Percentiles rank a stretch among this genome's conserved stretches.
phyloP scores from a whole-genome alignment of 2,113 vertebrate genomes.

The Lagopus leucura region DNA sequence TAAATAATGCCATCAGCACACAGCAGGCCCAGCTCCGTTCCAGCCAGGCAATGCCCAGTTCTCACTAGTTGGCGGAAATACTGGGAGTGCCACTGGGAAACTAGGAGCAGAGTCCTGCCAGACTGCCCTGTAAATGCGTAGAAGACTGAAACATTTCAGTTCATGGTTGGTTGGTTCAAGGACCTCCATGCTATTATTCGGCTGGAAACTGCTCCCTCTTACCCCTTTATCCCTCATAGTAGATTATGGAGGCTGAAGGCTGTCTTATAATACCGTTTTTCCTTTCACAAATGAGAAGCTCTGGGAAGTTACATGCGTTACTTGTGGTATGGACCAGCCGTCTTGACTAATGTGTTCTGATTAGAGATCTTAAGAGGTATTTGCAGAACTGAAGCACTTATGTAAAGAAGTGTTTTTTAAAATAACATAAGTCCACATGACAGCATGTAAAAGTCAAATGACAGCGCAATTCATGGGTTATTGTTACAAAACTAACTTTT shows the following conservation, averaged over 20 bases:
- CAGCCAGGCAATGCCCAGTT: not conserved
- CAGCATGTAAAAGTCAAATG: constrained; percentile 41
- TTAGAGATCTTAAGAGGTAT: constrained; percentile 15
- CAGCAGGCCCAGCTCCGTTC: not conserved
- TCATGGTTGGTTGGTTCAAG: not conserved
- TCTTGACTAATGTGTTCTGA: not conserved
- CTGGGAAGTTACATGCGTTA: not conserved
- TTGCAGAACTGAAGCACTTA: constrained; percentile 36
- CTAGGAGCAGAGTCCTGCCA: not conserved
- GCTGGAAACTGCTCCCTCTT: not conserved
- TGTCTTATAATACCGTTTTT: not conserved
- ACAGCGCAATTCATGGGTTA: constrained; percentile 23
- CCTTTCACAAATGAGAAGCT: not conserved
- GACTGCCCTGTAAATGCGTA: not conserved
- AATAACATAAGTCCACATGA: not conserved
- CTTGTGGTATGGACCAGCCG: not conserved
- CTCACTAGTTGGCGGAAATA: not conserved
- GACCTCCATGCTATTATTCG: not conserved
- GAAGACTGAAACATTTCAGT: not conserved
- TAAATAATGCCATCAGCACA: not conserved
- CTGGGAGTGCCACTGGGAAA: not conserved
- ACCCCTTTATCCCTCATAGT: not conserved
- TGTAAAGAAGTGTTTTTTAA: constrained; percentile 20
- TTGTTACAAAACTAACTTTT: constrained; percentile 48
- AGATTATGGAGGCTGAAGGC: not conserved